Base-by-base conservation (phyloP, 2,888 invertebrate genomes). In the Pristionchus entomophagus region DNA sequence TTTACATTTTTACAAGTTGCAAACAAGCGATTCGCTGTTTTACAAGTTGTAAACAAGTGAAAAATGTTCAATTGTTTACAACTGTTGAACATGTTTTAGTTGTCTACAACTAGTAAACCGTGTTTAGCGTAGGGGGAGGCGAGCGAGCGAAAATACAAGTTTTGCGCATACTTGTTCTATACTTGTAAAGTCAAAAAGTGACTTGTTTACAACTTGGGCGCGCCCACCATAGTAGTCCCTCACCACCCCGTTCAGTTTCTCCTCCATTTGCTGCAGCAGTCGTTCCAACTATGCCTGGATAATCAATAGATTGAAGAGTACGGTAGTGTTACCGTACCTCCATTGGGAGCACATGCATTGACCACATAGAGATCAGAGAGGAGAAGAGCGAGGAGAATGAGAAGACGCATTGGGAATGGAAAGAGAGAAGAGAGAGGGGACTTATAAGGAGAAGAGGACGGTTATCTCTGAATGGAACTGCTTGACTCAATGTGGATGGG, bases 341-440 rank as follows among this genome's bases (percentile, higher is more conserved):
- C 73, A 73, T 73, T 73, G 45, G 73, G 73, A 26, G 73, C 73
- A 45, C 73, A 73, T 0, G 73, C 26, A 12, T 41, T 12, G 73
- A 73, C 19, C 17, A 73, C 2, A 26, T 38, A 38, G 41, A 73
- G 38, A 45, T 41, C 26, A 41, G 41, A 38, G 12, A 38, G 41
- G 17, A 73, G 26, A 45, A 73, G 73, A 26, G 14, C 41, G 45
- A 73, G 38, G 17, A 26, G 73, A 17, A 26, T 26, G n/a, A 73
- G 45, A 26, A 41, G 73, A 45, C 26, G 41, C 73, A 73, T 73
- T n/a, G n/a, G n/a, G 73, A 22, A 73, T 10, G 73, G 6, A 14
- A 73, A 45, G 26, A 12, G 73, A 73, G 32, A 22, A n/a, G 26
- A 73, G 73, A 41, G 22, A 45, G 41, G 12, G 41, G 41, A n/a